These are phyloP conservation scores for Probaryconus sp. DNA, from an alignment of 1,140 invertebrate species.

Conservation along the genomic window DNA sequence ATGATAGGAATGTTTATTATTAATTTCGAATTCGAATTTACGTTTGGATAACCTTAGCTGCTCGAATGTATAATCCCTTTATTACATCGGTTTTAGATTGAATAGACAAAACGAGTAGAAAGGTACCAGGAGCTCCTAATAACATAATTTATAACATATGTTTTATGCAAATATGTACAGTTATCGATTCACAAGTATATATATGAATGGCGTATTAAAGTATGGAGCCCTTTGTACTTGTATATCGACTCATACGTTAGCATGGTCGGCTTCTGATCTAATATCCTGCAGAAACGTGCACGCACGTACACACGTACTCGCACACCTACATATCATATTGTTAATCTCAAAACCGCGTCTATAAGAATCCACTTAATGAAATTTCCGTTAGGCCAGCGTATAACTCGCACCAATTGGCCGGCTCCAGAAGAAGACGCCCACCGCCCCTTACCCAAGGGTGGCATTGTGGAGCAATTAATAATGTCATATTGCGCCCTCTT, in stretches of 20 bases:
- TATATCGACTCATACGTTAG: conserved; percentile 58
- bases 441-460: conserved; percentile 58
- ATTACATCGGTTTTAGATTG: conserved; percentile 23
- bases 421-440: conserved; percentile 54
- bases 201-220: conserved; percentile 40
- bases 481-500: conserved; percentile 72
- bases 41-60: neutral
- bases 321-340: conserved; percentile 68
- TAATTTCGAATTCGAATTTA: conserved; percentile 10
- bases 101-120: conserved; percentile 23
- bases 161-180: conserved; percentile 57
- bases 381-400: conserved; percentile 66
- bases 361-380: conserved; percentile 76
- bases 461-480: conserved; percentile 75
- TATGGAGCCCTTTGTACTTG: conserved; percentile 55
- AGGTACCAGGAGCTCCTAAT: no score
- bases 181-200: conserved; percentile 55
- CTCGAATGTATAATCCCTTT: no score
- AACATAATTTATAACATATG: conserved; percentile 46
- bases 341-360: conserved; percentile 74
- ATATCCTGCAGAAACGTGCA: conserved; percentile 64
- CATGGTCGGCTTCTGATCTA: conserved; percentile 65
- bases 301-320: conserved; percentile 36
- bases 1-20: conserved; percentile 21
- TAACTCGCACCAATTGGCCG: conserved; percentile 63